Evolutionary conservation across 2,797 vertebrate species (phyloP), one percentile per base, ranked within the genome.

Genomic region (Acanthurus lineatus): DNA sequence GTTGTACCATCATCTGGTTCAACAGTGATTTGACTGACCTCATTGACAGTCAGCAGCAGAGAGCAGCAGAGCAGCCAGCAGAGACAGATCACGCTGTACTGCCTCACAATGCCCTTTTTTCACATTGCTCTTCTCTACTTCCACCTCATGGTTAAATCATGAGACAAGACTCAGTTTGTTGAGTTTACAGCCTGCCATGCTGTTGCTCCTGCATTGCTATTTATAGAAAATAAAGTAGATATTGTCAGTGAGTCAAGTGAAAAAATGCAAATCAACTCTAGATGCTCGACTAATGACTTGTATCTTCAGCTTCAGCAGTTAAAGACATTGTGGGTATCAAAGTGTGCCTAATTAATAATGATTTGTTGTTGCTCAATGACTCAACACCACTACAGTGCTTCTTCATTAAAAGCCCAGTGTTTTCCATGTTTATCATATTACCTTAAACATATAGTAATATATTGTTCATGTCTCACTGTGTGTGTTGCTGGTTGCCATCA

Each of bases 401-500:
- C 10, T 11, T 42, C 8, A 42, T 42, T 9, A 11, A 11, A 11
- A 11, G 40, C 40, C 8, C 40, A 42, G 40, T 54, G 19, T 40
- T 40, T 59, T 11, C 4, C 16, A 38, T 25, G 10, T 58, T 45
- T 48, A 22, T 20, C 4, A 48, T 51, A 7, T 1, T n/a, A 15
- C 44, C 12, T 0, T 57, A 3, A 63, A 19, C 57, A 57, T 32
- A 25, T 48, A 44, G 62, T 44, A n/a, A 32, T 20, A 10, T 38
- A 5, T 54, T 15, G 17, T 2, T 78, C 9, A 47, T 20, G 7
- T 53, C 38, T 38, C 45, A 1, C 12, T 32, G n/a, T 59, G 49
- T 75, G 28, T 60, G 42, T 77, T 47, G 61, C 57, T 32, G 76
- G 28, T 77, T 38, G 8, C 52, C 84, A 42, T 60, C 87, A 99